phyloP scores from a whole-genome alignment of 1,140 invertebrate genomes.

The Drosophila biarmipes region DNA sequence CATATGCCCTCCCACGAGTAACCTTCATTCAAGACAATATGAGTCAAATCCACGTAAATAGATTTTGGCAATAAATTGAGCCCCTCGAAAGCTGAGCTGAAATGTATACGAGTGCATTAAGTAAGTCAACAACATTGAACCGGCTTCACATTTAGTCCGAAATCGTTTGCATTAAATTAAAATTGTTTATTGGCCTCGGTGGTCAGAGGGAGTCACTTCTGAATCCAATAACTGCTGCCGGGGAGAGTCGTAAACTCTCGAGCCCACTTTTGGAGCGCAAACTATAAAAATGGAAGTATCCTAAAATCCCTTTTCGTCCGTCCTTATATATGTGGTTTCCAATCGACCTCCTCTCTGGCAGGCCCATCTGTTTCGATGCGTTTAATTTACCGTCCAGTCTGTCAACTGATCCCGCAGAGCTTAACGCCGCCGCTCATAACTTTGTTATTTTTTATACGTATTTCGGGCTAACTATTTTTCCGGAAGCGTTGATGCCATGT shows the following conservation, averaged over 20 bases:
- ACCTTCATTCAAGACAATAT: background rate
- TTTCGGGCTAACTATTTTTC: constrained; percentile 7
- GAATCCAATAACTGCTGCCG: constrained; percentile 35
- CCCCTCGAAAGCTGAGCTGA: constrained; percentile 3
- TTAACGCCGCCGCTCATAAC: constrained; percentile 55
- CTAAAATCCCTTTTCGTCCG: constrained; percentile 55
- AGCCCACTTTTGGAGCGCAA: constrained; percentile 34
- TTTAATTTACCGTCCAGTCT: constrained; percentile 49
- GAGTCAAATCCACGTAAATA: constrained; percentile 9
- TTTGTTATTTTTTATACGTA: constrained; percentile 20
- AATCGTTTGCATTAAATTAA: constrained; percentile 64
- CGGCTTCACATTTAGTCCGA: constrained; percentile 35
- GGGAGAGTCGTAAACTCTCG: constrained; percentile 38
- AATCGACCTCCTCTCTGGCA: background rate
- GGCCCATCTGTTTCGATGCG: constrained; percentile 5
- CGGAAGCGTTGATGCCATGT: background rate
- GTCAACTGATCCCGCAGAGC: constrained; percentile 57
- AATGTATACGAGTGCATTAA: constrained; percentile 6
- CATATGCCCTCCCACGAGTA: background rate
- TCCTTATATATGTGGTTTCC: background rate
- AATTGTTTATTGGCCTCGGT: constrained; percentile 55
- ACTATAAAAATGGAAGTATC: constrained; percentile 67
- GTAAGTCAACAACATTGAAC: constrained; percentile 35
- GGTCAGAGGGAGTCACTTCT: constrained; percentile 9
- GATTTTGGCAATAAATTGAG: constrained; percentile 12